These are phyloP conservation scores for Cichladusa arquata DNA, from an alignment of 2,113 vertebrate genomes.

Conservation along the genomic window DNA sequence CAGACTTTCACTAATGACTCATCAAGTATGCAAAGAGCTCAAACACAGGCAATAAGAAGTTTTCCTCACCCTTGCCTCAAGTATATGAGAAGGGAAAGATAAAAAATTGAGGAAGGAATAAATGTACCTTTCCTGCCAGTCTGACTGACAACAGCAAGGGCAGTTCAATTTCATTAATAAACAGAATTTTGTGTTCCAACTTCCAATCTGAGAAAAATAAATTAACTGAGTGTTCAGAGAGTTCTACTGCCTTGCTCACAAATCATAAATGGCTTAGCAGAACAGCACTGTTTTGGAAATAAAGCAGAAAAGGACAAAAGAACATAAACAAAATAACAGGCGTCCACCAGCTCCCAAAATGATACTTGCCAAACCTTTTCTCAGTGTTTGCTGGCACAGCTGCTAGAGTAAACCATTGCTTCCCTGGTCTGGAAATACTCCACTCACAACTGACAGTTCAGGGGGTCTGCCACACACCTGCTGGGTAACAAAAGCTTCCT, in stretches of 20 bases:
- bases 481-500: background rate
- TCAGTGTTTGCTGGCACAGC: background rate
- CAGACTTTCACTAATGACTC: background rate
- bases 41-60: background rate
- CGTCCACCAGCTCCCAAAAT: background rate
- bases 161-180: slow-evolving; percentile 5
- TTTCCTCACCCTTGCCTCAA: background rate
- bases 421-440: background rate
- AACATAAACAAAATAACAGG: background rate
- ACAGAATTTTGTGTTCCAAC: background rate
- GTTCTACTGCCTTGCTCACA: background rate
- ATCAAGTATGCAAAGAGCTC: background rate
- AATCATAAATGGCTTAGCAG: background rate
- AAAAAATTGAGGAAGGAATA: background rate
- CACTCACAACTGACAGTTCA: background rate
- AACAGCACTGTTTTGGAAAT: background rate
- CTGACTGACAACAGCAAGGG: background rate
- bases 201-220: background rate
- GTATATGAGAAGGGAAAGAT: background rate
- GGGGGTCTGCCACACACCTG: background rate
- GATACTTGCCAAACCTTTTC: background rate
- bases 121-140: background rate
- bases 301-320: background rate
- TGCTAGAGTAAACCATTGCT: background rate
- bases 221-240: background rate